These are phyloP conservation scores for Nipponia nippon DNA, from an alignment of 2,113 vertebrate species.

Conservation along the genomic window DNA sequence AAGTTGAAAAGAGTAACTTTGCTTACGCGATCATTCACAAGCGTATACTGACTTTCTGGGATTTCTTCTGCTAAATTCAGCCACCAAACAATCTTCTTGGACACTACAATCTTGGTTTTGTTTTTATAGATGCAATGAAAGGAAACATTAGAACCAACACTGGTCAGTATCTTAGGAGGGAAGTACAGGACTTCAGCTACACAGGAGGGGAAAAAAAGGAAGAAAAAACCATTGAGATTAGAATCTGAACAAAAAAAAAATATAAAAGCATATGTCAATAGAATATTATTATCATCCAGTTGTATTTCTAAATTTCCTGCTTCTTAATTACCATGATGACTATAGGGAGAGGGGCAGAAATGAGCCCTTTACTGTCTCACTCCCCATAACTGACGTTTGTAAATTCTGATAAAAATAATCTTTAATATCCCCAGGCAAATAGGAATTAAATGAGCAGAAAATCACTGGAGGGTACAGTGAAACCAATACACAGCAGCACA, in stretches of 20 bases:
- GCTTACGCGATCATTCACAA: slow-evolving; percentile 75
- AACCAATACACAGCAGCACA: not conserved
- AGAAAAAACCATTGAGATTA: not conserved
- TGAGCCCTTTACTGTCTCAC: not conserved
- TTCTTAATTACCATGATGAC: not conserved
- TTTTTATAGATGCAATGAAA: slow-evolving; percentile 85
- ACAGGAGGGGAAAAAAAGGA: not conserved
- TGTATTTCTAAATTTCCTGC: not conserved
- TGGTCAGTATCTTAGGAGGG: slow-evolving; percentile 79
- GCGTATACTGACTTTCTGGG: slow-evolving; percentile 74
- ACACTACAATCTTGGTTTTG: slow-evolving; percentile 59
- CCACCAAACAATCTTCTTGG: slow-evolving; percentile 81
- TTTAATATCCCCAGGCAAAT: not conserved
- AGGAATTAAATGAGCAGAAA: not conserved
- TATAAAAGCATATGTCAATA: not conserved
- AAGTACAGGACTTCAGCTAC: slow-evolving; percentile 83
- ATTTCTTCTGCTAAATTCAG: slow-evolving; percentile 78
- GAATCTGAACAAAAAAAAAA: not conserved
- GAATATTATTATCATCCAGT: not conserved
- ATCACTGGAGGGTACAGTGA: not conserved
- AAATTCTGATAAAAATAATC: not conserved
- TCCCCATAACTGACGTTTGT: not conserved
- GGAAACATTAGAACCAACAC: slow-evolving; percentile 78
- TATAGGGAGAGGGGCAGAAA: not conserved
- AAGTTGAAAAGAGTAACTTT: slow-evolving; percentile 75